Evolutionary conservation across 92 coral and sea anemone genomes (phyloP).

Genomic region (Umimayanthus kanabou): DNA sequence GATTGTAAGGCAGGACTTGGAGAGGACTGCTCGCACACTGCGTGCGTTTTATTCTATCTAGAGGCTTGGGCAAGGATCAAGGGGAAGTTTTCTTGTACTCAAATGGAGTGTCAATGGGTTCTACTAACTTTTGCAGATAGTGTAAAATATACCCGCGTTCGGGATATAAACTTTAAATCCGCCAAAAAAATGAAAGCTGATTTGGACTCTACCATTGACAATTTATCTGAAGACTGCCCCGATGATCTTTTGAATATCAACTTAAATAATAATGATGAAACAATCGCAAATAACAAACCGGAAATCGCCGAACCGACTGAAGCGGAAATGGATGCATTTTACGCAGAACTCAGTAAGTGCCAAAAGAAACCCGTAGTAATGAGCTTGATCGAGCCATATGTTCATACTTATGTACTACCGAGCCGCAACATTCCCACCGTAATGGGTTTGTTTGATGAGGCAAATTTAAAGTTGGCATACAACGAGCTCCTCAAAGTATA

Average conservation of each 20-base stretch:
- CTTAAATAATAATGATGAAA: too few species aligned
- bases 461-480: slow-evolving; percentile 49
- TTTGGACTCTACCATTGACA: slow-evolving; percentile 43
- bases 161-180: slow-evolving; percentile 48
- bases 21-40: slow-evolving; percentile 42
- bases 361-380: slow-evolving; percentile 66
- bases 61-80: slow-evolving; percentile 40
- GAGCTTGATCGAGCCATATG: slow-evolving; percentile 58
- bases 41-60: slow-evolving; percentile 27
- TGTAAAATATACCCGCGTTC: slow-evolving; percentile 50
- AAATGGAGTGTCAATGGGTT: slow-evolving; percentile 32
- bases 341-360: slow-evolving; percentile 50
- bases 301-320: slow-evolving; percentile 40
- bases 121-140: slow-evolving; percentile 31
- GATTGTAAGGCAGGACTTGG: slow-evolving; percentile 52
- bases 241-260: too few species aligned
- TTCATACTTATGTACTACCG: slow-evolving; percentile 51
- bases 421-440: slow-evolving; percentile 49
- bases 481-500: slow-evolving; percentile 41
- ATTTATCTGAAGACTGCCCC: slow-evolving; percentile 31
- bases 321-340: slow-evolving; percentile 54
- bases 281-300: too few species aligned
- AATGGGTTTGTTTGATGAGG: slow-evolving; percentile 41
- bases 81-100: slow-evolving; percentile 31
- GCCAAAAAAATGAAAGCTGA: slow-evolving; percentile 51